Base-by-base conservation (phyloP, 92 coral and sea anemone genomes). In the Zoanthus sansibaricus region DNA sequence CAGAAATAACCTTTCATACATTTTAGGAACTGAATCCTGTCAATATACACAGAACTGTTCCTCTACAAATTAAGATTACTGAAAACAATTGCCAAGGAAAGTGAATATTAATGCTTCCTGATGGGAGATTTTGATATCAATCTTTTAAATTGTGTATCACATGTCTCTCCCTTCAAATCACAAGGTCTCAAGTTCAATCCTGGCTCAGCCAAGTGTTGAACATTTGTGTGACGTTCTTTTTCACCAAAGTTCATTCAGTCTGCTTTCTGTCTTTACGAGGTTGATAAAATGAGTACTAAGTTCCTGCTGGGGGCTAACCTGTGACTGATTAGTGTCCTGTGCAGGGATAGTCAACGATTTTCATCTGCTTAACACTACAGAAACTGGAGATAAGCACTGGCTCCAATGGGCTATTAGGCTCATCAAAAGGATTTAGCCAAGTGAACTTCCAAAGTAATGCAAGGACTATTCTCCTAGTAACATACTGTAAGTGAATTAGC, bases 1-100 rank as follows among this genome's bases (percentile, higher is more conserved):
- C 76, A 71, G 76, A 71, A 71, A 71, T 71, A 71, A 71, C 76
- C 76, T 71, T 71, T 71, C 76, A 64, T 64, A 64, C 70, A 64
- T 64, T 64, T 64, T 64, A 64, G 70, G 70, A 64, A 64, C 70
- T 64, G 70, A 64, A 64, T 64, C 70, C 70, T 64, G 70, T 64
- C 70, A 64, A 64, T 64, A 64, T 64, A 64, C 70, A 64, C 70
- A 64, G 70, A 64, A 64, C 70, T 64, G 70, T 16, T 64, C 70
- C 70, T 64, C 70, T 64, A 64, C 70, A 64, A 64, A 64, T 64
- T 64, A 64, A 64, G 70, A 64, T 64, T 64, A 64, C 70, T 64
- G 70, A 64, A 64, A 52, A 52, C 70, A 64, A 64, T 64, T 64
- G 70, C 70, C 70, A 64, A 64, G 70, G 70, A 64, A 64, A 64